A percentile compares a stretch with the other conserved stretches of the same genome.
These are phyloP conservation scores for Drosophila kikkawai DNA, from an alignment of 1,140 invertebrate genomes.

Conservation along the genomic window DNA sequence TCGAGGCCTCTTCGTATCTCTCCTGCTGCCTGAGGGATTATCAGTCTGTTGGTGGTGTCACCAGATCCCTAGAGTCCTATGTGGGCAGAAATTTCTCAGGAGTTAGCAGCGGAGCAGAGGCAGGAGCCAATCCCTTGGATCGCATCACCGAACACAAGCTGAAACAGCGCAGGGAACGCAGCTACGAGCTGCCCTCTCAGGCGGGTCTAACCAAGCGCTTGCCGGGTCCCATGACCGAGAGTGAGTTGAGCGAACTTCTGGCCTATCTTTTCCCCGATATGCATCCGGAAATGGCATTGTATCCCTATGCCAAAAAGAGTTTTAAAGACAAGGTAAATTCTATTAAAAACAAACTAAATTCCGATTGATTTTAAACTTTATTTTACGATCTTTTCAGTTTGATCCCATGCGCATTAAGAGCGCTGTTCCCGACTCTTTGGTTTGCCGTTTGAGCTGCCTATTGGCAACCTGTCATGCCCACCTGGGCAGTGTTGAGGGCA, in stretches of 20 bases:
- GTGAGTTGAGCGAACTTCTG: conserved; percentile 91
- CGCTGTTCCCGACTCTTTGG: conserved; percentile 88
- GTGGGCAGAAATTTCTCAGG: conserved; percentile 86
- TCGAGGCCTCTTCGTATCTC: conserved; percentile 88
- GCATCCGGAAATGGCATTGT: conserved; percentile 87
- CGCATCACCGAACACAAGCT: conserved; percentile 65
- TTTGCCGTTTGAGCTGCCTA: conserved; percentile 93
- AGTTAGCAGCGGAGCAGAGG: conserved; percentile 59
- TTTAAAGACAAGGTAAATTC: conserved; percentile 70
- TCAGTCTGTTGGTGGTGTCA: conserved; percentile 85
- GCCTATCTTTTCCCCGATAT: conserved; percentile 96
- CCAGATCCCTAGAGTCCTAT: conserved; percentile 86
- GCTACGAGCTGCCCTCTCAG: conserved; percentile 56
- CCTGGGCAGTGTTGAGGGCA: conserved; percentile 91
- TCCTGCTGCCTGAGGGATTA: conserved; percentile 88
- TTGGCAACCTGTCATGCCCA: conserved; percentile 91
- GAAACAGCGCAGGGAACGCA: conserved; percentile 16
- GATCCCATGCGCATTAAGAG: conserved; percentile 82
- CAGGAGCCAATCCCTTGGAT: conserved; percentile 59
- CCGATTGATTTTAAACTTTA: background rate
- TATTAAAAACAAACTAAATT: too few relatives aligned
- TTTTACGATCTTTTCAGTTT: conserved; percentile 46
- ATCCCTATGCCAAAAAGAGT: conserved; percentile 77
- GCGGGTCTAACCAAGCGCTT: conserved; percentile 67
- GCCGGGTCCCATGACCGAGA: conserved; percentile 90